Conservation (phyloP, 2,113 vertebrate genomes). For the Lathamus discolor region DNA sequence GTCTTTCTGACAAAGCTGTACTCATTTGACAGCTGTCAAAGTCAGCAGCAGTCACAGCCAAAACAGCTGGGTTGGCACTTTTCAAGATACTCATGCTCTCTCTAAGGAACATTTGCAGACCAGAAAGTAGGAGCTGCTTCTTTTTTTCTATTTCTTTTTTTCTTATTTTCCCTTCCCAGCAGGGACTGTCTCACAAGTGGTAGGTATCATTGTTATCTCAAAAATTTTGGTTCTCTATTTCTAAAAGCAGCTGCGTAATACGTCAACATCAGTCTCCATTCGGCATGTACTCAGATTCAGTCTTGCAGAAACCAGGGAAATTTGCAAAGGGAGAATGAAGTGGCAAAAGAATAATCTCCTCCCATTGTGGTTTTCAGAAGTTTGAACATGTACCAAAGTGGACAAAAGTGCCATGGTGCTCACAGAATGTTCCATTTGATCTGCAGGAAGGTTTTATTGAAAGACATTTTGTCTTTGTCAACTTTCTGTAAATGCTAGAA, state of each 20-base stretch:
- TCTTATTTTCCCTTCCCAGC: neutral
- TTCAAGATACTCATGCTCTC: neutral
- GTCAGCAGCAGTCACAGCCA: neutral
- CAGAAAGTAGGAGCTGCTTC: neutral
- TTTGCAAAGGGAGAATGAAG: neutral
- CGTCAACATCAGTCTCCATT: neutral
- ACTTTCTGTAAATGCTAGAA: neutral
- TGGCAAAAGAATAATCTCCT: neutral
- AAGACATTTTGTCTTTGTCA: neutral
- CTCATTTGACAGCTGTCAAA: neutral
- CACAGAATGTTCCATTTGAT: neutral
- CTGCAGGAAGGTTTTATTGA: neutral
- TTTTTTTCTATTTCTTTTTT: neutral
- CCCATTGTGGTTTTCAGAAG: neutral
- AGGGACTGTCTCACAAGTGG: neutral
- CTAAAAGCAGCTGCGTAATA: neutral
- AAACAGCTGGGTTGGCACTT: neutral
- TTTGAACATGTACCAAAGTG: neutral
- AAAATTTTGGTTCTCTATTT: neutral
- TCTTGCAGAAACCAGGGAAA: neutral
- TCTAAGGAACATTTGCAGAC: neutral
- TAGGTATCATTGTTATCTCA: neutral
- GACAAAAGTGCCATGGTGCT: neutral
- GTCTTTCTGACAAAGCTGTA: neutral
- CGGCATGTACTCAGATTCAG: neutral